A percentile compares a stretch with the other conserved stretches of the same genome.
phyloP scores from a whole-genome alignment of 2,113 vertebrate genomes.

The Maccullochella peelii region DNA sequence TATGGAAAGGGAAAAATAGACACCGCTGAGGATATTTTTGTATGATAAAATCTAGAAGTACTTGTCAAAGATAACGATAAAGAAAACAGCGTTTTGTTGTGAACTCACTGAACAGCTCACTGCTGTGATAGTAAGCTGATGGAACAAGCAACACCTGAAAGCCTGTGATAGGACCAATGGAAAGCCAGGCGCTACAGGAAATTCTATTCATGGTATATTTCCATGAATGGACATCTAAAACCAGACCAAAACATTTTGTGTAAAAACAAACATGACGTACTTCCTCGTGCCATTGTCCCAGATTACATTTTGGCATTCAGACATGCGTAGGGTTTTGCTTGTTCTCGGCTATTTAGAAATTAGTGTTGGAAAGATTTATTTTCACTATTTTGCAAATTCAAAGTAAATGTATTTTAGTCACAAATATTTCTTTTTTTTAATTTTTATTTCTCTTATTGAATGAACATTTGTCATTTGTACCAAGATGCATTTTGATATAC shows the following conservation, averaged over 20 bases:
- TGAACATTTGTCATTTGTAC: slow-evolving; percentile 41
- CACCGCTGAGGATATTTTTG: slow-evolving; percentile 68
- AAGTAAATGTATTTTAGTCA: slow-evolving; percentile 51
- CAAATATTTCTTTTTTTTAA: slow-evolving; percentile 52
- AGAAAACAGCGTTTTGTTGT: slow-evolving; percentile 36
- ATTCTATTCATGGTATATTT: background rate
- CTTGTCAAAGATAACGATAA: slow-evolving; percentile 20
- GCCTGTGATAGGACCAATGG: slow-evolving; percentile 4
- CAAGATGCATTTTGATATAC: slow-evolving; percentile 44
- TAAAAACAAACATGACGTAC: background rate
- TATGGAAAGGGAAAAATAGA: slow-evolving; percentile 36
- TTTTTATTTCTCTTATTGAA: slow-evolving; percentile 46
- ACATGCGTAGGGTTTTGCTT: slow-evolving; percentile 33
- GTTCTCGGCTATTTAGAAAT: slow-evolving; percentile 44
- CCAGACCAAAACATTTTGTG: background rate
- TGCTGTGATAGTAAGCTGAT: slow-evolving; percentile 19
- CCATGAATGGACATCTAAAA: background rate
- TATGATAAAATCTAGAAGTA: slow-evolving; percentile 46
- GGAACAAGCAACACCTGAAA: slow-evolving; percentile 41
- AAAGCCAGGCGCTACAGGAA: background rate
- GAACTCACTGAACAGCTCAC: slow-evolving; percentile 1
- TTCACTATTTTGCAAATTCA: slow-evolving; percentile 56
- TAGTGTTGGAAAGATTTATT: slow-evolving; percentile 52
- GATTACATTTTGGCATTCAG: background rate
- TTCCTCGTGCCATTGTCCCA: slow-evolving; percentile 18